Evolutionary conservation across 2,113 vertebrate genomes (phyloP), one percentile per base, ranked within the genome.

Genomic region (Leptodactylus fuscus): DNA sequence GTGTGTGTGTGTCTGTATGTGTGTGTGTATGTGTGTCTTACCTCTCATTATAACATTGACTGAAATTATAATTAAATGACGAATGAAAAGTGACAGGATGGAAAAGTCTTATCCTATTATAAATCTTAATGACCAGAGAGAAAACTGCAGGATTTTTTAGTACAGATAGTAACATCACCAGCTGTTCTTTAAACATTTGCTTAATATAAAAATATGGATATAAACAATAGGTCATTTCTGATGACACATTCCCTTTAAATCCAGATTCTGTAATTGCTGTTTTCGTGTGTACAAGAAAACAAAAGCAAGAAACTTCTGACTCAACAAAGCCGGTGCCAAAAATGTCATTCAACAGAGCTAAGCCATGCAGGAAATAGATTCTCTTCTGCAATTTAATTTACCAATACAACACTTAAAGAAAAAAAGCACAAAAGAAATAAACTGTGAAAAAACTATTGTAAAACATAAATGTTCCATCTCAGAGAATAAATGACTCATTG

Each of bases 351-450:
- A 32, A 34, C 60, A 32, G 11, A 65, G 60, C 60, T 16, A 24
- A 65, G 29, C 15, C 60, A 65, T 65, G 27, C 60, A 65, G 60
- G 60, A 65, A 65, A 65, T 32, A 65, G 15, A 65, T 65, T 32
- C 13, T 4, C 12, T 65, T 65, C 2, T 65, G 16, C 13, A 32
- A 65, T 32, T 32, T 32, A 16, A 65, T 65, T 34, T 65, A 65
- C 29, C 27, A 62, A 62, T 62, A 29, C 24, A 62, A 65, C 29
- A 65, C 29, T 65, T 65, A 65, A 65, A 62, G 5, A 0, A 58
- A 62, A 65, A 65, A 65, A 34, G 27, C 60, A 32, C 27, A 32
- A 32, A 65, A 27, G 60, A 65, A 65, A 65, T 65, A 65, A 65
- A 65, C 60, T 65, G 60, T 32, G 27, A 58, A 65, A 65, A 65